Evolutionary conservation across 2,113 vertebrate genomes (phyloP).

Genomic region (Collichthys lucidus): DNA sequence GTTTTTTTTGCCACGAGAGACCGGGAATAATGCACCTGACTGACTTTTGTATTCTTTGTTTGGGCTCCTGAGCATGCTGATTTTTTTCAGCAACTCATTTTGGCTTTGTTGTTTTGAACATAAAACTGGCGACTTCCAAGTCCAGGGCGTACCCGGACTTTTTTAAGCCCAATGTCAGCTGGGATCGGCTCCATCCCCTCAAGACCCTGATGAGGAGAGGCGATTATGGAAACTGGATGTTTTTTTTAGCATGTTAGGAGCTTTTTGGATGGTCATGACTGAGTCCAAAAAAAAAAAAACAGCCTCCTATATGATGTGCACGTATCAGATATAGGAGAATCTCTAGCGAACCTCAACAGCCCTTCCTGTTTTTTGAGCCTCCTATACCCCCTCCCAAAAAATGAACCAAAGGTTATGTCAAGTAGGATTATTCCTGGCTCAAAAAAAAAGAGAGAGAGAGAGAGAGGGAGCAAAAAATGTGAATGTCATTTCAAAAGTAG

Average conservation of each 20-base stretch:
- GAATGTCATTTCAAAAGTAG: conserved; percentile 80
- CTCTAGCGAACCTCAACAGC: conserved; percentile 19
- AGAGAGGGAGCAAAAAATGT: conserved; percentile 66
- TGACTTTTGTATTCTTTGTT: not conserved
- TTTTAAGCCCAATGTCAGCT: no score
- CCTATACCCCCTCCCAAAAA: not conserved
- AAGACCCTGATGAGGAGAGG: no score
- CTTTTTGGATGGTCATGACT: not conserved
- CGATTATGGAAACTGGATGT: no score
- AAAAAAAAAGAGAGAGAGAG: conserved; percentile 24
- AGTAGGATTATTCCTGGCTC: conserved; percentile 69
- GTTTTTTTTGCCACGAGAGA: conserved; percentile 23
- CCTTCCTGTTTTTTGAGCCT: conserved; percentile 24
- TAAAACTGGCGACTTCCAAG: no score
- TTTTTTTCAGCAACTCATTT: conserved; percentile 3
- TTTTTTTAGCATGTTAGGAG: not conserved
- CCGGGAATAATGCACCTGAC: not conserved
- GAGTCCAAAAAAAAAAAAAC: not conserved
- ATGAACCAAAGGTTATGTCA: conserved; percentile 75
- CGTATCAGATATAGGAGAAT: conserved; percentile 5
- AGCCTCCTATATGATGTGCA: no score
- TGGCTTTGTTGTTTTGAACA: not conserved
- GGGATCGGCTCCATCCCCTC: no score
- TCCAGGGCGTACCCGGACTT: no score
- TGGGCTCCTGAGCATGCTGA: conserved; percentile 7